Conservation (phyloP, 1,140 invertebrate species). For the Hyles euphorbiae region DNA sequence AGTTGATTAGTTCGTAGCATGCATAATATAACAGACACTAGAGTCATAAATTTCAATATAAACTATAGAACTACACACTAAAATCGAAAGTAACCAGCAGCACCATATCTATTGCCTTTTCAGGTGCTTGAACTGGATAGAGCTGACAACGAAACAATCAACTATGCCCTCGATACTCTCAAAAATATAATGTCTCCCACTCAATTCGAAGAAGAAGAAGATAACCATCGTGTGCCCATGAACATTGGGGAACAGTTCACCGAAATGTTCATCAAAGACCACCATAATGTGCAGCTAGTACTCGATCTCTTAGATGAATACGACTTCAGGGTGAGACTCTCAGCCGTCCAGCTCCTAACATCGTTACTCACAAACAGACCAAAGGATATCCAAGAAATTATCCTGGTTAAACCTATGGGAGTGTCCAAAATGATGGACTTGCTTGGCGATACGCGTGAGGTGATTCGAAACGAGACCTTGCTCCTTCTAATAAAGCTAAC, state of each 20-base stretch:
- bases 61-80: too few relatives aligned
- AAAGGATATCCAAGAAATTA: conserved; percentile 96
- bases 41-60: too few relatives aligned
- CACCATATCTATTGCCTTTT: conserved; percentile 12
- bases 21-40: too few relatives aligned
- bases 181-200: conserved; percentile 93
- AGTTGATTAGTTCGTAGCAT: too few relatives aligned
- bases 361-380: conserved; percentile 87
- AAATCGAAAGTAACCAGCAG: neutral
- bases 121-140: conserved; percentile 84
- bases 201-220: conserved; percentile 88
- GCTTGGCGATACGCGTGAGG: conserved; percentile 93
- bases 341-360: conserved; percentile 90
- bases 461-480: conserved; percentile 96
- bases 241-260: conserved; percentile 96
- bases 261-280: conserved; percentile 97
- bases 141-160: conserved; percentile 93
- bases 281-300: conserved; percentile 90
- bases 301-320: conserved; percentile 95
- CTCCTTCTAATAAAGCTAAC: conserved; percentile 95
- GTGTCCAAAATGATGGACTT: conserved; percentile 98
- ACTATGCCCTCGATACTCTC: conserved; percentile 93
- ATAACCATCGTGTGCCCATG: conserved; percentile 76
- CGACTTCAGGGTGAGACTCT: conserved; percentile 92
- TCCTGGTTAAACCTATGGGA: conserved; percentile 97